Base-by-base conservation (phyloP, 2,797 vertebrate species). In the Coilia nasus region DNA sequence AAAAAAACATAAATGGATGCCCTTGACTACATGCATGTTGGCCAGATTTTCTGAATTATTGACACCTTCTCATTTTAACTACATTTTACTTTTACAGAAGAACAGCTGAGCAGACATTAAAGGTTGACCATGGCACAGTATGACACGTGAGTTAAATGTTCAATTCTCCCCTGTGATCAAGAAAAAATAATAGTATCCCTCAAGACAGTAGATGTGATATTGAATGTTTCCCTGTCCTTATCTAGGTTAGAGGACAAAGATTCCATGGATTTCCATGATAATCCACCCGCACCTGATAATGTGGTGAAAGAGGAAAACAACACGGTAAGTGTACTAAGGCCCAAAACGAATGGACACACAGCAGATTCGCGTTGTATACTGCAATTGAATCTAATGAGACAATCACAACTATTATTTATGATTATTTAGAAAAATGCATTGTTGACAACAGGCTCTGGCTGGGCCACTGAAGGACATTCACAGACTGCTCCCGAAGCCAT, bases 241-340 rank as follows among this genome's bases (percentile, higher is more conserved):
- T 86, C 19, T 87, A 99, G 97, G 90, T 97, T 98, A 92, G 98
- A 97, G 19, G 98, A 99, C 93, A 98, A 98, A 91, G 95, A 97
- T 88, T 96, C 96, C n/a, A 91, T 97, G 89, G 97, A 98, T 89
- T 93, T 97, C 46, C 95, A 97, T 83, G 96, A 96, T 91, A 95
- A 97, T 64, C 95, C 97, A 84, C 96, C 97, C 41, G 94, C 91
- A 54, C 93, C 97, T 88, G 96, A 97, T 88, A 96, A 95, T 83
- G 93, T 96, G 82, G 96, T 96, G 90, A 95, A 91, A 93, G 97
- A 97, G 87, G 92, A 96, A 0, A 94, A 94, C 85, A 95, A 96
- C 82, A 96, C 94, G 47, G 95, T 96, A 93, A 93, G 95, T 78
- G 12, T 14, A 10, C 3, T 57, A 17, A 14, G 64, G 10, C 64